These are phyloP conservation scores for Agriotes lineatus DNA, from an alignment of 2,888 invertebrate genomes.

Conservation along the genomic window DNA sequence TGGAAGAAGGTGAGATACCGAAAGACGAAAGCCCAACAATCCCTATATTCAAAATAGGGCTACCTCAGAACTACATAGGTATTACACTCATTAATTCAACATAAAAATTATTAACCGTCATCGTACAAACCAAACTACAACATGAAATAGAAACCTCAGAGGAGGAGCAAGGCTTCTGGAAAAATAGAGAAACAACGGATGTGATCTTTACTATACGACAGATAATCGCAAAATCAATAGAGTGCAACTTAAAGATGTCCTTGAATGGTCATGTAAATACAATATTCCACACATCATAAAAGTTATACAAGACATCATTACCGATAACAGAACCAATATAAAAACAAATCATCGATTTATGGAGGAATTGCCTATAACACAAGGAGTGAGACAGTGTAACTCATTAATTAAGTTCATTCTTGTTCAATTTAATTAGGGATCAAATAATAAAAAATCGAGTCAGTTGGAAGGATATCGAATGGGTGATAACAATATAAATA, in stretches of 20 bases:
- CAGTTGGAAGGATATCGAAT: neutral
- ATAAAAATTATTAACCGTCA: neutral
- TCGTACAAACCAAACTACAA: neutral
- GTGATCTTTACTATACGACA: neutral
- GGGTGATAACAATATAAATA: neutral
- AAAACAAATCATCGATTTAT: neutral
- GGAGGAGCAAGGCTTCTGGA: neutral
- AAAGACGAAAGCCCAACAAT: neutral
- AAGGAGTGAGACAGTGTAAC: neutral
- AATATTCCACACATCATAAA: neutral
- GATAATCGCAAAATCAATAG: neutral
- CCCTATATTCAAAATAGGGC: neutral
- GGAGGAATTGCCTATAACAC: neutral
- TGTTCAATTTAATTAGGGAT: neutral
- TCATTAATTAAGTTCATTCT: neutral
- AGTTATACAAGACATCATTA: neutral
- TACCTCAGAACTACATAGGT: neutral
- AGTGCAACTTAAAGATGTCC: neutral
- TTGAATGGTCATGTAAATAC: neutral
- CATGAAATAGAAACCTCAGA: neutral
- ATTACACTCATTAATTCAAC: neutral
- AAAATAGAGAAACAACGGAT: neutral
- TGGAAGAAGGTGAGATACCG: neutral
- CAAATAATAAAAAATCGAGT: neutral
- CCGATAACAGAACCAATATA: neutral